Base-by-base conservation (phyloP, 2,888 invertebrate genomes). In the Agriopis marginaria region DNA sequence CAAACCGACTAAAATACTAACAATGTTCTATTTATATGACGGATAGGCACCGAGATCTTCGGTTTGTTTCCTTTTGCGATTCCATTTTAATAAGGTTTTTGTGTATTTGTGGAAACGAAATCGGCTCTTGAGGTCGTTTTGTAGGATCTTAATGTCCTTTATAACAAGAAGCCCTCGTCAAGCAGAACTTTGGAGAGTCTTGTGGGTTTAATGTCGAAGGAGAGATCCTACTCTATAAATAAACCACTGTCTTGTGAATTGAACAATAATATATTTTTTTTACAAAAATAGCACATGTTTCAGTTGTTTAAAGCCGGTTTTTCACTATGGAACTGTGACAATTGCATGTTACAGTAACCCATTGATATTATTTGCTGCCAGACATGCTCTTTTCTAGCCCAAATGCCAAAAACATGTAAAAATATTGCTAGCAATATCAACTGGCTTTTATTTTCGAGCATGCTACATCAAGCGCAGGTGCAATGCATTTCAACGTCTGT, bases 81-180 rank as follows among this genome's bases (percentile, higher is more conserved):
- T 58, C 62, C 58, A 65, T 71, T 71, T 64, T 67, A 67, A 71
- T 67, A 71, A 68, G 67, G 67, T 49, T 67, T 71, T 62, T 58
- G 67, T 71, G 44, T 63, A 63, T 67, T 66, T 64, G 50, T 62
- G 56, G 67, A 62, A 64, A 67, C 64, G 64, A 64, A 71, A 67
- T 71, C 71, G 58, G 66, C 53, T 70, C 54, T 56, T 53, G 70
- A 32, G 66, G 66, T 70, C 58, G 63, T 56, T 68, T 58, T 65
- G 67, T 58, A 7, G 54, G 63, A 56, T 70, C 66, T 70, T 70
- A 70, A 66, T 50, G 70, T 70, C 70, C 44, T 23, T 66, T 60
- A 56, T 65, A 56, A 69, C 58, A 66, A 66, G 66, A 63, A 10
- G 59, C 17, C 42, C 58, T 50, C 62, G 54, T 63, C 44, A 63